Evolutionary conservation across 2,888 invertebrate genomes (phyloP).

Genomic region (Selenia dentaria): DNA sequence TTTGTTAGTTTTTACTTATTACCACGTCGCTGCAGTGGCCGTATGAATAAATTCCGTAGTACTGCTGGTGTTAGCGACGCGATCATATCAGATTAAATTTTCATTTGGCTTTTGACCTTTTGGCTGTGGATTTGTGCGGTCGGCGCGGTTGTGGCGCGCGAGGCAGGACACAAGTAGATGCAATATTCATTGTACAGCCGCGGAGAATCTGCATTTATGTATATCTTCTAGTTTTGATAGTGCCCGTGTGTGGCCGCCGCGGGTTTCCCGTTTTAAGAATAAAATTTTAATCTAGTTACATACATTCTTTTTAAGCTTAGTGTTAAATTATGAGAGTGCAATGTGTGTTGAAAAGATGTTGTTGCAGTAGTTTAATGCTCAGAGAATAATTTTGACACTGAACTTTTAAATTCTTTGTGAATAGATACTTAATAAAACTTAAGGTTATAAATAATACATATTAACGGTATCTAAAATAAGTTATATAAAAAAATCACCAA

Average conservation of each 20-base stretch:
- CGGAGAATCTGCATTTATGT: constrained; percentile 43
- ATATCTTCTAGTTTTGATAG: constrained; percentile 32
- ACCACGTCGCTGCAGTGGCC: constrained; percentile 54
- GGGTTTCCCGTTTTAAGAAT: constrained; percentile 3
- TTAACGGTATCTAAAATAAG: too few relatives aligned
- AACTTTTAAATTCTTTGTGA: too few relatives aligned
- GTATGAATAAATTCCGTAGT: constrained; percentile 63
- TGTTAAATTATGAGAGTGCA: background rate
- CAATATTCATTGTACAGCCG: constrained; percentile 60
- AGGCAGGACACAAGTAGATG: constrained; percentile 42
- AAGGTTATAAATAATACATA: too few relatives aligned
- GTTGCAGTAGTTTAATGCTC: too few relatives aligned
- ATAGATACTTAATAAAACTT: too few relatives aligned
- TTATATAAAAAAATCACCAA: too few relatives aligned
- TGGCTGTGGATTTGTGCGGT: constrained; percentile 46
- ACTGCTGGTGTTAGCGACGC: constrained; percentile 42
- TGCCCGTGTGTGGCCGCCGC: background rate
- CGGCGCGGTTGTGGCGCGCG: constrained; percentile 4
- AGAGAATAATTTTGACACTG: too few relatives aligned
- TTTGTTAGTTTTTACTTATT: constrained; percentile 73
- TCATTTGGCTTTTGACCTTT: constrained; percentile 61
- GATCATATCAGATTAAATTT: constrained; percentile 68
- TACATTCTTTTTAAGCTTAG: background rate
- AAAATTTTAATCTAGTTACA: constrained; percentile 4
- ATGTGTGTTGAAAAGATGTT: background rate